A percentile compares a stretch with the other conserved stretches of the same genome.
These are phyloP conservation scores for Lutjanus argentimaculatus DNA, from an alignment of 2,797 vertebrate genomes.

Conservation along the genomic window DNA sequence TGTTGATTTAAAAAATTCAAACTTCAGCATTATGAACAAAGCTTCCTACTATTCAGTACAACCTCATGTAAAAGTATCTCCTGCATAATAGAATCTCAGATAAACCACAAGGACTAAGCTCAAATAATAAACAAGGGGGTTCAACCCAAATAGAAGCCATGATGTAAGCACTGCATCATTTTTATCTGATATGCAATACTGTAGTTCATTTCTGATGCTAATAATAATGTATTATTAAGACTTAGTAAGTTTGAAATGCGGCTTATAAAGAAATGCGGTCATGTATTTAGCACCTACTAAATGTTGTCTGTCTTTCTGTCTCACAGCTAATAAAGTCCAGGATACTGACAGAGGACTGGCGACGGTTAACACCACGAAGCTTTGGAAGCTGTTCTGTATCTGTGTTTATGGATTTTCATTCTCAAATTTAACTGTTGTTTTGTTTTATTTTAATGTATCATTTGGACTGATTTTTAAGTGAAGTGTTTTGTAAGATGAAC, in stretches of 20 bases:
- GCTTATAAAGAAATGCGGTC: background rate
- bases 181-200: background rate
- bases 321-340: constrained; percentile 62
- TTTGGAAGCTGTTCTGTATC: constrained; percentile 17
- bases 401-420: constrained; percentile 16
- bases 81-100: background rate
- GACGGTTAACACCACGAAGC: constrained; percentile 12
- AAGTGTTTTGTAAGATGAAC: constrained; percentile 65
- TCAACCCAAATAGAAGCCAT: background rate
- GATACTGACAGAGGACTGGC: background rate
- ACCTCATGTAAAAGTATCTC: background rate
- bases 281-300: background rate
- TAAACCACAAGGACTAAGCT: background rate
- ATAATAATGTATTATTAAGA: background rate
- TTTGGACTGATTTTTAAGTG: constrained; percentile 62
- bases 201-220: background rate
- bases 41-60: too few relatives aligned
- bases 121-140: background rate
- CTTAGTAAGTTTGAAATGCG: background rate
- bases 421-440: constrained; percentile 21
- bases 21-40: too few relatives aligned
- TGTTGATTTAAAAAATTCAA: too few relatives aligned
- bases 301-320: background rate
- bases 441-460: constrained; percentile 48
- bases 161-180: background rate